A percentile compares a stretch with the other conserved stretches of the same genome.
Evolutionary conservation across 2,113 vertebrate genomes (phyloP).

Genomic region (Pyrgilauda ruficollis): DNA sequence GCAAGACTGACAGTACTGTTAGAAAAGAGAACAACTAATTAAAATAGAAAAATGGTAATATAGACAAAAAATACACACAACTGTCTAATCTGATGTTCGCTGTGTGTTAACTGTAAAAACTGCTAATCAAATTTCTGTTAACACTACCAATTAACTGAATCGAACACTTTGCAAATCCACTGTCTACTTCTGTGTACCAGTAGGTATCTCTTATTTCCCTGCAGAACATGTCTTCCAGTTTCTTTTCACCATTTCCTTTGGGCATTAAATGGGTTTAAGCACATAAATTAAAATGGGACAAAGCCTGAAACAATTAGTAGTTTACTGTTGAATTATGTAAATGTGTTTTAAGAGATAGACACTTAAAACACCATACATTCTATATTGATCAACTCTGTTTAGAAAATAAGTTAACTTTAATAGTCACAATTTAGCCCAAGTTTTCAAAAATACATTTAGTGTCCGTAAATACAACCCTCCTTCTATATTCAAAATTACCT

Average conservation of each 20-base stretch:
- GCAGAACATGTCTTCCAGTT: not conserved
- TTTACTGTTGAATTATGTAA: not conserved
- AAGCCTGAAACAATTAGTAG: not conserved
- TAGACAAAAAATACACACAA: not conserved
- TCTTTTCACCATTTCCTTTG: not conserved
- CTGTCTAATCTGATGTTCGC: not conserved
- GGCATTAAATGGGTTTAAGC: not conserved
- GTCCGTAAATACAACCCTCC: not conserved
- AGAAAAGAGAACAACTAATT: not conserved
- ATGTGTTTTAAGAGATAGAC: not conserved
- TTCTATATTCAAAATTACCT: conserved; percentile 76
- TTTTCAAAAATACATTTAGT: not conserved
- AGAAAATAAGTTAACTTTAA: not conserved
- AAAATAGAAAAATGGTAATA: not conserved
- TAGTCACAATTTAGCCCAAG: not conserved
- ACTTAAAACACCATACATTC: not conserved
- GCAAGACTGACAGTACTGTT: not conserved
- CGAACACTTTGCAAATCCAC: not conserved
- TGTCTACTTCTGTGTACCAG: not conserved
- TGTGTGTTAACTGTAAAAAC: not conserved
- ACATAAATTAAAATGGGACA: not conserved
- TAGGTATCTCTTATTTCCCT: not conserved
- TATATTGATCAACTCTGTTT: not conserved
- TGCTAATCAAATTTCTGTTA: not conserved
- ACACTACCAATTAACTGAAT: not conserved